These are phyloP conservation scores for Oikopleura albicans DNA, from an alignment of 23 tunicate genomes.

Conservation along the genomic window DNA sequence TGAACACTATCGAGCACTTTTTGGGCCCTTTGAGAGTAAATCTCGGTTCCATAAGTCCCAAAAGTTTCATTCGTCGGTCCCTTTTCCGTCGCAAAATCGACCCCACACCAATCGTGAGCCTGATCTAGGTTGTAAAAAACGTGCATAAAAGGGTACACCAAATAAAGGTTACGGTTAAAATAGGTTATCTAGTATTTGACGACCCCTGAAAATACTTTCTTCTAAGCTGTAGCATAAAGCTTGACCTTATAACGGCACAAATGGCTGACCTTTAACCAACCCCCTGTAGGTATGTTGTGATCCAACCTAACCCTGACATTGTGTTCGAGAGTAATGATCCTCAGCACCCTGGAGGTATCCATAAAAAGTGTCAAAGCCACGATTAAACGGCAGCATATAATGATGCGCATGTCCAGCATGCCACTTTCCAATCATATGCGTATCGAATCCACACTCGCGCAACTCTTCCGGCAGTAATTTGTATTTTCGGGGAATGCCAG, in stretches of 20 bases:
- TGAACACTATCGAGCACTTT: background rate
- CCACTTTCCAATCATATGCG: slow-evolving; percentile 80
- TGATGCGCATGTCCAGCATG: slow-evolving; percentile 43
- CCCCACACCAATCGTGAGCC: background rate
- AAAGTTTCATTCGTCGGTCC: background rate
- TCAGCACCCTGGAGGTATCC: background rate
- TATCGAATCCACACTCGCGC: slow-evolving; percentile 42
- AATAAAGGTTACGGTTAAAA: no score
- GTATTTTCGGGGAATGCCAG: slow-evolving; percentile 34
- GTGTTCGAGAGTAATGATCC: background rate
- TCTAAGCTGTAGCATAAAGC: no score
- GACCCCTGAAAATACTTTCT: no score
- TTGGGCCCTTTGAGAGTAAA: background rate
- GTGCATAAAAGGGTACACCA: no score
- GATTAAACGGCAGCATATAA: slow-evolving; percentile 39
- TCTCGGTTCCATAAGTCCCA: background rate
- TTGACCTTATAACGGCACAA: no score
- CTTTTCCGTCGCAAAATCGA: background rate
- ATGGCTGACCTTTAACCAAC: no score
- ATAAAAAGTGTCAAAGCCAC: slow-evolving; percentile 29
- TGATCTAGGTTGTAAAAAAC: no score
- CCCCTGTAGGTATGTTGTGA: no score
- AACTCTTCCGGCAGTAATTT: slow-evolving; percentile 37
- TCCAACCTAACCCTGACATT: no score
- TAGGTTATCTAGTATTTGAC: no score